Evolutionary conservation across 1,140 invertebrate species (phyloP).

Genomic region (Bombus haemorrhoidalis): DNA sequence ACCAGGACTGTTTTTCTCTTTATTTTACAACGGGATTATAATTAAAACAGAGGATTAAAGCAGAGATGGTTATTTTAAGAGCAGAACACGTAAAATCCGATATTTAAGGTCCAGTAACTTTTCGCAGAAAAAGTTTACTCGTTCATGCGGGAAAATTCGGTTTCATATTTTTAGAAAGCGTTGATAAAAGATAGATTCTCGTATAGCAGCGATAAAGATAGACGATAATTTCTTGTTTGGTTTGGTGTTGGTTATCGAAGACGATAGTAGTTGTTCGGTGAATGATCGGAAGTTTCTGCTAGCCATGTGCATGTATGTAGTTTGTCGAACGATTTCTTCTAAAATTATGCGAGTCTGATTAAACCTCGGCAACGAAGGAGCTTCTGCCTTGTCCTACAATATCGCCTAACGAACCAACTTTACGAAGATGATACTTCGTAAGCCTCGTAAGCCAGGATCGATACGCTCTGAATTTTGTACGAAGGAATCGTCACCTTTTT

Average conservation of each 20-base stretch:
- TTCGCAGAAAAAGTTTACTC: not conserved
- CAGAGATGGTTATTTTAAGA: not conserved
- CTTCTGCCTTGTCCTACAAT: not conserved
- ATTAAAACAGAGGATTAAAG: not conserved
- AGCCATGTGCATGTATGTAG: not conserved
- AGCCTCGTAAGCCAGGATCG: not conserved
- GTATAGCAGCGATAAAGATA: not conserved
- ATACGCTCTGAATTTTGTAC: not conserved
- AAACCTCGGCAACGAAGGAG: constrained; percentile 18
- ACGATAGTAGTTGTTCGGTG: not conserved
- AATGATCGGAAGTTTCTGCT: not conserved
- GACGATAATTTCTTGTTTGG: not conserved
- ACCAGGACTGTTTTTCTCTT: not conserved
- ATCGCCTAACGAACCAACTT: constrained; percentile 35
- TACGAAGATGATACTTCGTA: not conserved
- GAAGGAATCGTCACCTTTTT: not conserved
- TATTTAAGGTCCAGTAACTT: not conserved
- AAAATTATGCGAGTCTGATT: constrained; percentile 21
- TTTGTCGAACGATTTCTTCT: constrained; percentile 9
- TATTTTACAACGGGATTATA: not conserved
- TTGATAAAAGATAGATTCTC: not conserved
- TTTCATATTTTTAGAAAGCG: constrained; percentile 3
- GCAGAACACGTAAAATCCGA: not conserved
- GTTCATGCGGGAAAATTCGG: not conserved
- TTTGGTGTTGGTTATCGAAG: not conserved